phyloP scores from a whole-genome alignment of 1,140 invertebrate species.

The Contarinia nasturtii region DNA sequence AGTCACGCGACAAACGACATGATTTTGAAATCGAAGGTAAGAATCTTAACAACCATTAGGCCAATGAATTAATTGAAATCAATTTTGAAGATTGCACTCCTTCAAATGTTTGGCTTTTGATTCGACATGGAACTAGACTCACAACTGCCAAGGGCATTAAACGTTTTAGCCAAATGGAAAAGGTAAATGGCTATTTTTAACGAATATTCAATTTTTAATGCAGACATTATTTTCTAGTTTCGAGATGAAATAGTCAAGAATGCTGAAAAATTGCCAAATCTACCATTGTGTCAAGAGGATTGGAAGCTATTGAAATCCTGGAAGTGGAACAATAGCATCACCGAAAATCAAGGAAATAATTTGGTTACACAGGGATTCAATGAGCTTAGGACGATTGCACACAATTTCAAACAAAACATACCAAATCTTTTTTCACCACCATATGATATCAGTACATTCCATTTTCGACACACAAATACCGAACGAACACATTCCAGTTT shows the following conservation, averaged over 20 bases:
- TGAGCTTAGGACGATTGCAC: constrained; percentile 35
- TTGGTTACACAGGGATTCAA: constrained; percentile 29
- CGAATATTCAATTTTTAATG: background rate
- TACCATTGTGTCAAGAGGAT: constrained; percentile 31
- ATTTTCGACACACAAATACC: constrained; percentile 40
- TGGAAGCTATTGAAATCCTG: constrained; percentile 33
- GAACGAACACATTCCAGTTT: constrained; percentile 38
- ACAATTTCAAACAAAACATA: constrained; percentile 34
- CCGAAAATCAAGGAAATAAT: constrained; percentile 4
- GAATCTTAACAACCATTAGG: background rate
- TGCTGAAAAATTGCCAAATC: constrained; percentile 23
- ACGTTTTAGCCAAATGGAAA: constrained; percentile 27
- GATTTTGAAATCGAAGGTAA: background rate
- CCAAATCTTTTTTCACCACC: constrained; percentile 19
- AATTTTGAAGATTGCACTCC: constrained; percentile 34
- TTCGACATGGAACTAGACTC: constrained; percentile 39
- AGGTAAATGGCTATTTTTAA: constrained; percentile 17
- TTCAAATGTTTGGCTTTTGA: constrained; percentile 38
- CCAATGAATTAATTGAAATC: no score
- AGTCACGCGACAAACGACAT: background rate
- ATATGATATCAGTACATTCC: constrained; percentile 14
- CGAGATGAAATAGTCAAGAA: constrained; percentile 34
- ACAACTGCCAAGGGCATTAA: constrained; percentile 30
- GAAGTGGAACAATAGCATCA: constrained; percentile 35
- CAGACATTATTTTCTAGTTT: constrained; percentile 7